phyloP scores from a whole-genome alignment of 2,113 vertebrate species.

The Meleagris gallopavo region DNA sequence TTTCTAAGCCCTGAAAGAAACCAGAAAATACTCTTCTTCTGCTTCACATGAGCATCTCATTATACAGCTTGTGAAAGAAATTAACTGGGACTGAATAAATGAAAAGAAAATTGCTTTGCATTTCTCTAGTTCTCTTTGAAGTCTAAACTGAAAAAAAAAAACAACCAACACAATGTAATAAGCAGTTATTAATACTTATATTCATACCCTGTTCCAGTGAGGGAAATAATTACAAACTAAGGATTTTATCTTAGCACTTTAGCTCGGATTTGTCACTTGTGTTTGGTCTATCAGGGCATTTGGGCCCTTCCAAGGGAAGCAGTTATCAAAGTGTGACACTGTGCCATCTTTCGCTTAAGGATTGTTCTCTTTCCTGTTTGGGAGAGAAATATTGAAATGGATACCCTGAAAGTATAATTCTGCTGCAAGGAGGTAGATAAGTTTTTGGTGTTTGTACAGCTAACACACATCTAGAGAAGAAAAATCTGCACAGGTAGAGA shows the following conservation, averaged over 20 bases:
- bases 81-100: neutral
- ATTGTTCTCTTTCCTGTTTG: neutral
- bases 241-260: neutral
- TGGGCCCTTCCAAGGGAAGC: neutral
- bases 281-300: neutral
- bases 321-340: neutral
- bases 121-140: neutral
- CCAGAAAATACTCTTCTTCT: neutral
- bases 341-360: neutral
- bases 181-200: neutral
- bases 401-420: neutral
- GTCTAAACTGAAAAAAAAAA: neutral
- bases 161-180: neutral
- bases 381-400: neutral
- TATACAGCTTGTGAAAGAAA: neutral
- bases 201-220: neutral
- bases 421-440: neutral
- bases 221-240: neutral
- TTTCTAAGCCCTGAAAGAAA: neutral
- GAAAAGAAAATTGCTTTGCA: neutral
- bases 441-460: neutral
- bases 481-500: neutral
- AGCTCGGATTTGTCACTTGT: too few species aligned
- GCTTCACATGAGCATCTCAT: neutral
- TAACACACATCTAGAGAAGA: neutral